Conservation (phyloP, 2,113 vertebrate species). For the Carlito syrichta region DNA sequence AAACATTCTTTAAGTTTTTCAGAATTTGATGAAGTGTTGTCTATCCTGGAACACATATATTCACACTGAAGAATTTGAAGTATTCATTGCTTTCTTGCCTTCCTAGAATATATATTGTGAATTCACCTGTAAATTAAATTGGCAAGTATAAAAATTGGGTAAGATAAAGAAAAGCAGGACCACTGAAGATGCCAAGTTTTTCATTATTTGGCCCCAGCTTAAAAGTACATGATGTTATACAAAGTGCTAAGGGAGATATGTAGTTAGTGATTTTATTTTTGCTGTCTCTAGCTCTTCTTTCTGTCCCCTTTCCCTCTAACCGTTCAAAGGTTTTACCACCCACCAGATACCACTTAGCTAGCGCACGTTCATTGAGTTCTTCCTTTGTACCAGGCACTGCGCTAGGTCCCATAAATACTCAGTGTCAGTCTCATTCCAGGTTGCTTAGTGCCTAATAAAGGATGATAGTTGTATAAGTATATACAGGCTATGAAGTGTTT, state of each 20-base stretch:
- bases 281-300: background rate
- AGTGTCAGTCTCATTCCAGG: background rate
- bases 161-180: background rate
- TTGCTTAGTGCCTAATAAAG: slow-evolving; percentile 18
- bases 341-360: background rate
- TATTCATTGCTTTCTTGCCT: background rate
- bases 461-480: background rate
- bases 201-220: slow-evolving; percentile 7
- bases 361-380: background rate
- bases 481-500: background rate
- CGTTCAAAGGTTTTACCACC: background rate
- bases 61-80: background rate
- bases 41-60: background rate
- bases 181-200: background rate
- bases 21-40: slow-evolving; percentile 4
- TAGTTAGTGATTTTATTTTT: background rate
- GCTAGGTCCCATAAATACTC: background rate
- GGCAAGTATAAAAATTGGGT: background rate
- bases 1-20: slow-evolving; percentile 30
- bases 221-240: background rate
- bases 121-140: slow-evolving; percentile 43
- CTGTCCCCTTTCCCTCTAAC: background rate
- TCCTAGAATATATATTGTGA: background rate
- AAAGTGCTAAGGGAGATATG: background rate
- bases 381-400: background rate